Evolutionary conservation across 2,113 vertebrate species (phyloP).

Genomic region (Australoheros scitulus): DNA sequence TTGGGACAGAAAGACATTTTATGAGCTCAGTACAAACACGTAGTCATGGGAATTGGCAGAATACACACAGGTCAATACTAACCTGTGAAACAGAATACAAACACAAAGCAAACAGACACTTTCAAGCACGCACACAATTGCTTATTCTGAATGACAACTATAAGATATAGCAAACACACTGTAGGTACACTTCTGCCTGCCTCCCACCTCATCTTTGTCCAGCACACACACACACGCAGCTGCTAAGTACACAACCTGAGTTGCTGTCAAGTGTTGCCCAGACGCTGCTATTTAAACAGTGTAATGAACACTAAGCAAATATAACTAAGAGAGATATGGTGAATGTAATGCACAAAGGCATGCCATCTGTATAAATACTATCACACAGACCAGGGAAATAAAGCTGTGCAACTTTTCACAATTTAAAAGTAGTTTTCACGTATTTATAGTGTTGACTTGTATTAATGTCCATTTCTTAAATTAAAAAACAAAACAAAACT

Average conservation of each 20-base stretch:
- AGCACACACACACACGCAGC: slow-evolving; percentile 24
- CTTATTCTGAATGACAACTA: slow-evolving; percentile 45
- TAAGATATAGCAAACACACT: slow-evolving; percentile 63
- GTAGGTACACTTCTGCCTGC: slow-evolving; percentile 8
- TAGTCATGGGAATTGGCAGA: slow-evolving; percentile 21
- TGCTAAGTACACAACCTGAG: slow-evolving; percentile 52
- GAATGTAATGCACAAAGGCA: slow-evolving; percentile 26
- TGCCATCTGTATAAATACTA: slow-evolving; percentile 39
- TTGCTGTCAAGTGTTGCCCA: slow-evolving; percentile 62
- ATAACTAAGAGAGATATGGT: slow-evolving; percentile 59
- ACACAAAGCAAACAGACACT: slow-evolving; percentile 60
- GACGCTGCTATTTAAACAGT: slow-evolving; percentile 72
- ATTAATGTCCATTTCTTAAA: background rate
- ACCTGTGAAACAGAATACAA: slow-evolving; percentile 51
- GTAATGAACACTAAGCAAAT: slow-evolving; percentile 71
- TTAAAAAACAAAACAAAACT: background rate
- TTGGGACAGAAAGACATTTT: slow-evolving; percentile 35
- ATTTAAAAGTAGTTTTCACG: background rate
- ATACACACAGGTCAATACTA: slow-evolving; percentile 50
- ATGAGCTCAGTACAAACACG: slow-evolving; percentile 47
- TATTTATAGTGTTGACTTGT: background rate
- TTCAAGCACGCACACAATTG: slow-evolving; percentile 34
- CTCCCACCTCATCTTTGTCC: background rate
- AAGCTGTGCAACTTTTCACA: slow-evolving; percentile 44
- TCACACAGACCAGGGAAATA: slow-evolving; percentile 27